Conservation (phyloP, 2,113 vertebrate species). For the Labeo rohita region DNA sequence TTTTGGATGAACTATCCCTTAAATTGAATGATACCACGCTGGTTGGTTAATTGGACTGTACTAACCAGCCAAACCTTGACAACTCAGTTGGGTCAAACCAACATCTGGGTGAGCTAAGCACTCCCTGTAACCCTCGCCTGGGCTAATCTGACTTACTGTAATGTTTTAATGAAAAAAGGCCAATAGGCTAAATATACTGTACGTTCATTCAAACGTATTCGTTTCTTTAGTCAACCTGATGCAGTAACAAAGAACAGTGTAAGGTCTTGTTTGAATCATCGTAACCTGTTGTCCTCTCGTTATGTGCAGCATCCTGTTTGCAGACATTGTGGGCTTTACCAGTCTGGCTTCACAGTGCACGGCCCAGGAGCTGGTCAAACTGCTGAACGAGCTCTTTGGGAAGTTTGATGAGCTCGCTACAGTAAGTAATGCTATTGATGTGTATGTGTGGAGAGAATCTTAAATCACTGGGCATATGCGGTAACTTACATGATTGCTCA, state of each 20-base stretch:
- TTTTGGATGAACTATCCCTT: too few species aligned
- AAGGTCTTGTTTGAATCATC: background rate
- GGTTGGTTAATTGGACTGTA: background rate
- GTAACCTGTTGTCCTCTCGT: conserved; percentile 18
- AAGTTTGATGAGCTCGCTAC: conserved; percentile 98
- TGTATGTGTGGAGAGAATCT: conserved; percentile 9
- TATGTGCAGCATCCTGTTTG: conserved; percentile 92
- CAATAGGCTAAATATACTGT: background rate
- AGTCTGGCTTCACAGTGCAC: conserved; percentile 97
- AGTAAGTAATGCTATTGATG: conserved; percentile 75
- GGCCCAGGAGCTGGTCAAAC: conserved; percentile 96
- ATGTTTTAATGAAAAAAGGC: background rate
- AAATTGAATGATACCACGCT: background rate
- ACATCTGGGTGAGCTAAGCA: background rate
- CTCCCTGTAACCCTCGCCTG: background rate
- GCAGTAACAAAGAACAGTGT: background rate
- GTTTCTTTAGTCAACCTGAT: background rate
- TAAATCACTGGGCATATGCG: background rate
- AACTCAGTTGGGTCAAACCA: background rate
- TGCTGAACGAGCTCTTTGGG: conserved; percentile 96
- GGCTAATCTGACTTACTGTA: background rate
- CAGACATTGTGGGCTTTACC: conserved; percentile 98
- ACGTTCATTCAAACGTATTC: background rate
- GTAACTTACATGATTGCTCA: conserved; percentile 5
- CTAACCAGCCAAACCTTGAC: background rate